A percentile compares a stretch with the other conserved stretches of the same genome.
Evolutionary conservation across 2,797 vertebrate genomes (phyloP).

Genomic region (Chloroceryle amazona): DNA sequence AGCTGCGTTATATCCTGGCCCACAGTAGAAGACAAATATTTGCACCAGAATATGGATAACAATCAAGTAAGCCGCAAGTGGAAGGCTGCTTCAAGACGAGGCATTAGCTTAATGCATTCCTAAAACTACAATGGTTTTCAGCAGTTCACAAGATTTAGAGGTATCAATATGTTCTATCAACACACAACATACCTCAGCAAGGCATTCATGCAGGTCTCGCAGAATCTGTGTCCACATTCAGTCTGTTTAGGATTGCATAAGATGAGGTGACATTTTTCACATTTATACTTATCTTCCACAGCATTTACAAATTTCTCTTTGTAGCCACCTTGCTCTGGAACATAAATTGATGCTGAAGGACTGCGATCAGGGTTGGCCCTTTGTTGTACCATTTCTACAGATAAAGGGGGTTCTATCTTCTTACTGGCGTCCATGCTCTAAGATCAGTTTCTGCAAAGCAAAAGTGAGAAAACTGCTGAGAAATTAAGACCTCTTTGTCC

Average conservation of each 20-base stretch:
- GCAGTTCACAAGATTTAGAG: not conserved
- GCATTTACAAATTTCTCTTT: slow-evolving; percentile 90
- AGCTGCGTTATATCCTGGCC: not conserved
- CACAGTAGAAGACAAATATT: not conserved
- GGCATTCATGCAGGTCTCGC: slow-evolving; percentile 91
- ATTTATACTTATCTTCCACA: slow-evolving; percentile 95
- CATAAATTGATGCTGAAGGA: slow-evolving; percentile 77
- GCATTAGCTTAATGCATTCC: not conserved
- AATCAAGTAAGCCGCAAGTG: not conserved
- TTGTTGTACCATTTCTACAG: slow-evolving; percentile 88
- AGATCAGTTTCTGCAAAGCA: slow-evolving; percentile 59
- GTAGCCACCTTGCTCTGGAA: slow-evolving; percentile 93
- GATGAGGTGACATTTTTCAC: slow-evolving; percentile 93
- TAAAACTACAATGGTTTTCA: not conserved
- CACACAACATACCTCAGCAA: slow-evolving; percentile 86
- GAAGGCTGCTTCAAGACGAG: not conserved
- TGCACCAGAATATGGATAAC: not conserved
- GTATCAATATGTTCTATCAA: not conserved
- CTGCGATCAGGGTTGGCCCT: slow-evolving; percentile 85
- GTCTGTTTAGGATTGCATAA: slow-evolving; percentile 95
- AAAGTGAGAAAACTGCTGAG: not conserved
- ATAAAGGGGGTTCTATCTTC: slow-evolving; percentile 89
- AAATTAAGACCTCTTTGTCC: not conserved
- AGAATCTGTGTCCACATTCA: slow-evolving; percentile 96
- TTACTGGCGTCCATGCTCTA: slow-evolving; percentile 92